Percentiles rank a stretch among this genome's conserved stretches.
Evolutionary conservation across 2,797 vertebrate species (phyloP).

Genomic region (Peromyscus melanophrys): DNA sequence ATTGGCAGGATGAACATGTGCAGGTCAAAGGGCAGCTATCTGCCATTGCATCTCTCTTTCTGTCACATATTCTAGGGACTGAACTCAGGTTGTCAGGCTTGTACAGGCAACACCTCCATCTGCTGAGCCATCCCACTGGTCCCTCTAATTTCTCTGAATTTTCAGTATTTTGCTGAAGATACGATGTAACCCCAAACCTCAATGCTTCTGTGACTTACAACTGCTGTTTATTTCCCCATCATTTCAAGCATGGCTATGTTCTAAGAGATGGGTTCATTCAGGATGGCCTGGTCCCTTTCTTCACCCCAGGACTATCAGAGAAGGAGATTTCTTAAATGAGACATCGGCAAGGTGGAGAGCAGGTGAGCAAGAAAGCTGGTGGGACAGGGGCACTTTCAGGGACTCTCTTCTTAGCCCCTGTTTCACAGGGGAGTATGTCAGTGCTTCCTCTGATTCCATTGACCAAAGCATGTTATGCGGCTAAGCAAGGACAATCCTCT

Average conservation of each 20-base stretch:
- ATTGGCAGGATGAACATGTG: neutral
- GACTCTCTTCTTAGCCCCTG: neutral
- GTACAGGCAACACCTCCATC: accelerated
- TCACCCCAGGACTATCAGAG: neutral
- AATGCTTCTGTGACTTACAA: neutral
- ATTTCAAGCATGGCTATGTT: neutral
- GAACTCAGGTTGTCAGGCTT: neutral
- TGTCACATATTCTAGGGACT: too few relatives aligned
- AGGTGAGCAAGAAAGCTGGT: too few relatives aligned
- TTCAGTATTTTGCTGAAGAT: neutral
- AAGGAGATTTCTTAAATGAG: neutral
- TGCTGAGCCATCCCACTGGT: neutral
- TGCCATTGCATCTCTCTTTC: neutral
- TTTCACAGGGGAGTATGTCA: neutral
- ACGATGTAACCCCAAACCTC: neutral
- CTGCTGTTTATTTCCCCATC: neutral
- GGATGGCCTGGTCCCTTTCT: neutral
- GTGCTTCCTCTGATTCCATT: neutral
- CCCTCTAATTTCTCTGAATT: neutral
- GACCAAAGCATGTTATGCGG: neutral
- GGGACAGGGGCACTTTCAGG: neutral
- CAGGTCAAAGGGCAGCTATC: neutral
- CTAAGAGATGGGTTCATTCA: neutral
- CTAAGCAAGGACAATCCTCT: neutral
- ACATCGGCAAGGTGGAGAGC: accelerated